Evolutionary conservation across 2,888 invertebrate species (phyloP), one percentile per base, ranked within the genome.

Genomic region (Xiphydria camelus): DNA sequence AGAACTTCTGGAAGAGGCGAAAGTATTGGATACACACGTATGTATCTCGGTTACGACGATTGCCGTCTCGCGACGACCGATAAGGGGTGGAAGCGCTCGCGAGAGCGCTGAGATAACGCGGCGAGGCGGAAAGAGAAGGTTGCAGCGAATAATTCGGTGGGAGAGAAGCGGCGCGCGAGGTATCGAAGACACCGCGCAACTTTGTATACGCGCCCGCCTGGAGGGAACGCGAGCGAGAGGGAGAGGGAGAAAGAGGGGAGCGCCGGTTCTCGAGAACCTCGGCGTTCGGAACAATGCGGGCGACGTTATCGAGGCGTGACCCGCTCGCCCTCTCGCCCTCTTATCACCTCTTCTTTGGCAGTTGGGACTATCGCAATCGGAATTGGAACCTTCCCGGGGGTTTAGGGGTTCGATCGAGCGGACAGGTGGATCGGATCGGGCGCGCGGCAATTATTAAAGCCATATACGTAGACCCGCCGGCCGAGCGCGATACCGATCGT

Each of bases 251-350:
- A 10, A 34, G 35, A 15, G 18, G 5, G 5, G 12, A 5, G 26
- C 5, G 48, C 46, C 49, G 45, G 36, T 49, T 43, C 50, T 43
- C 48, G n/a, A n/a, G n/a, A n/a, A n/a, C n/a, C n/a, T n/a, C n/a
- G n/a, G n/a, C n/a, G n/a, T n/a, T n/a, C n/a, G n/a, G 51, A 53
- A 59, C 54, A 59, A 62, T 64, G 62, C 62, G 62, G 61, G 61
- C 37, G 42, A 53, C 54, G 44, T 47, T 57, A 59, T 59, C 57
- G 50, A 55, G 51, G 56, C 44, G 41, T 43, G 54, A 56, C 52
- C 59, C 9, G 29, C 1, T 15, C 9, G 14, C 14, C 2, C 29
- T 4, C 6, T 12, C 2, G 12, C 29, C 9, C n/a, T 23, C 41
- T 51, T 58, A 58, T 58, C 58, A 42, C 14, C 18, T 12, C 17